phyloP scores from a whole-genome alignment of 2,888 invertebrate species.

The Limulus polyphemus region DNA sequence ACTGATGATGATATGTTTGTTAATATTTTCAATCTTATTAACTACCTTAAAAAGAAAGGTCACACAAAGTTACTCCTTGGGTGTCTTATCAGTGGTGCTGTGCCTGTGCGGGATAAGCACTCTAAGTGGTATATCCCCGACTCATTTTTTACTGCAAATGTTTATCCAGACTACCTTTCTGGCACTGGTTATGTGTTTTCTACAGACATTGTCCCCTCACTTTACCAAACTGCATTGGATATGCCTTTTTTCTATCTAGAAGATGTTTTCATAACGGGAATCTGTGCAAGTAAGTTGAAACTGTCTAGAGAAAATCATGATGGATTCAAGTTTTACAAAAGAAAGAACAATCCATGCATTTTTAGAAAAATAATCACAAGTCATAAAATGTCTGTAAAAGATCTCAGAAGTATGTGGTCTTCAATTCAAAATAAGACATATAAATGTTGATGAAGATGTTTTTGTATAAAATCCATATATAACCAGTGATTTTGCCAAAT shows the following conservation, averaged over 20 bases:
- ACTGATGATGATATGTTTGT: conserved; percentile 25
- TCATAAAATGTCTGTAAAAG: conserved; percentile 20
- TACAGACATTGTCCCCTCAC: conserved; percentile 8
- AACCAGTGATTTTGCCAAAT: too few relatives aligned
- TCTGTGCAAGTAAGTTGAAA: conserved; percentile 18
- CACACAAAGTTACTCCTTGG: conserved; percentile 21
- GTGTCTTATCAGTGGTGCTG: conserved; percentile 25
- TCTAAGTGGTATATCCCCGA: conserved; percentile 28
- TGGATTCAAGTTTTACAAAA: conserved; percentile 23
- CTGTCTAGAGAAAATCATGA: conserved; percentile 17
- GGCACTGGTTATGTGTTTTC: conserved; percentile 28
- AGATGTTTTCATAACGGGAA: conserved; percentile 24
- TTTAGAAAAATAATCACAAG: conserved; percentile 22
- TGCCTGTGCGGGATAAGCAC: conserved; percentile 22
- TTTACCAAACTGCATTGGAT: conserved; percentile 18
- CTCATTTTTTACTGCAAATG: conserved; percentile 17
- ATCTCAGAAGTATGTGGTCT: conserved; percentile 15
- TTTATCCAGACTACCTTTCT: conserved; percentile 28
- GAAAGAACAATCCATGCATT: conserved; percentile 21
- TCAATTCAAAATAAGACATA: too few relatives aligned
- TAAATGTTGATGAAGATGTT: too few relatives aligned
- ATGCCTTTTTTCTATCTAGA: conserved; percentile 24
- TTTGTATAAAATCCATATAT: too few relatives aligned
- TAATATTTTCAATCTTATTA: conserved; percentile 18
- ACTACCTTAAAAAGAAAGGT: conserved; percentile 9